A percentile compares a stretch with the other conserved stretches of the same genome.
Evolutionary conservation across 2,113 vertebrate genomes (phyloP).

Genomic region (Megaptera novaeangliae): DNA sequence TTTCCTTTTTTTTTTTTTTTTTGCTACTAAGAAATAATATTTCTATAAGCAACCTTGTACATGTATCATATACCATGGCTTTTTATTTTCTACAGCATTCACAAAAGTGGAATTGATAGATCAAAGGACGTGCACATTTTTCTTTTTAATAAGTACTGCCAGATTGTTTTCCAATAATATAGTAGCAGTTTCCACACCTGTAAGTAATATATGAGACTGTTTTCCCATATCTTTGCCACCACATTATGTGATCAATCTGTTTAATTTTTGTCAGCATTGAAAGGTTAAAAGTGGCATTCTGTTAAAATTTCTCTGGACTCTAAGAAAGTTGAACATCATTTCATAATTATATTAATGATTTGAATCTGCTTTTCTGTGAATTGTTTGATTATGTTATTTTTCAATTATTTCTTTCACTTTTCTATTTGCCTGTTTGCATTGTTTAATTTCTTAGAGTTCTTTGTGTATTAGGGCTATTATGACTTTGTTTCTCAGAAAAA

Average conservation of each 20-base stretch:
- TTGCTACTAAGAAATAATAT: background rate
- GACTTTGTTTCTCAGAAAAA: background rate
- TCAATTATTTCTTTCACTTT: background rate
- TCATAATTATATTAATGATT: background rate
- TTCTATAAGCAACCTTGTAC: background rate
- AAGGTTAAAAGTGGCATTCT: background rate
- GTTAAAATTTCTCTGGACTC: background rate
- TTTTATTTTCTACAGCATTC: background rate
- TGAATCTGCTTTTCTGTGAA: background rate
- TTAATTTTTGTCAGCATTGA: conserved; percentile 11
- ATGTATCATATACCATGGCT: background rate
- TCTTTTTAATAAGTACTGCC: conserved; percentile 26
- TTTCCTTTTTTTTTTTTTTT: background rate
- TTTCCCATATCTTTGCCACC: background rate
- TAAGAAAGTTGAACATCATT: background rate
- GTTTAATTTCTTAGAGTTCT: background rate
- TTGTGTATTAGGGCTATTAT: background rate
- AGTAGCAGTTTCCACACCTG: background rate
- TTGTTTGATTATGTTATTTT: background rate
- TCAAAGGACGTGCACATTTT: background rate
- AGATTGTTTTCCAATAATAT: conserved; percentile 26
- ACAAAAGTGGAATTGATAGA: background rate
- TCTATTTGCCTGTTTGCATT: background rate
- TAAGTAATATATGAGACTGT: background rate
- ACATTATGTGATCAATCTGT: background rate